phyloP scores from a whole-genome alignment of 30 jellyfish, hydroid and myxozoan species.

The Hydractinia symbiolongicarpus region DNA sequence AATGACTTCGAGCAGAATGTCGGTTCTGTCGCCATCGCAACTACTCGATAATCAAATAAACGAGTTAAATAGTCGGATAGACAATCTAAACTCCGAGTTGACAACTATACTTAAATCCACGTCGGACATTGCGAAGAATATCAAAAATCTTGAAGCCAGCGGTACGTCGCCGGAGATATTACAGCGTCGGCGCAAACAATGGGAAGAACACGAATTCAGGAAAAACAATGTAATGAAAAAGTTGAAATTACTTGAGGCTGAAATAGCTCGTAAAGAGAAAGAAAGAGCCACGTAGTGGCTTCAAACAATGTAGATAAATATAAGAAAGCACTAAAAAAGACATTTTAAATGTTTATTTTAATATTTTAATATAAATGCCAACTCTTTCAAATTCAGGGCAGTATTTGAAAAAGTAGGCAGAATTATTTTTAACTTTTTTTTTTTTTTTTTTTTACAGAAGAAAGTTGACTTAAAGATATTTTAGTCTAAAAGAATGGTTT shows the following conservation, averaged over 20 bases:
- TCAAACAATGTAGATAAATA: too few relatives aligned
- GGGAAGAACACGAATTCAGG: conserved; percentile 47
- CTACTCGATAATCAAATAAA: conserved; percentile 63
- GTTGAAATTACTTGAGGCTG: conserved; percentile 59
- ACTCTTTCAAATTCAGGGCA: too few relatives aligned
- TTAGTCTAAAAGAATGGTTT: too few relatives aligned
- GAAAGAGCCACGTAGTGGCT: not conserved
- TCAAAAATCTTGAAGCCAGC: conserved; percentile 57
- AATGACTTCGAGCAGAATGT: conserved; percentile 6
- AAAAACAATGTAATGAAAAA: conserved; percentile 64
- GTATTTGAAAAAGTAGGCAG: too few relatives aligned
- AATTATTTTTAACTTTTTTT: too few relatives aligned
- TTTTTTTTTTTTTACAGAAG: too few relatives aligned
- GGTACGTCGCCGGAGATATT: conserved; percentile 52
- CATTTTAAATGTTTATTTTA: too few relatives aligned
- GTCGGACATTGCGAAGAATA: conserved; percentile 55
- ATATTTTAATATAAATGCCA: too few relatives aligned
- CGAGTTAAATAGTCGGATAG: conserved; percentile 67
- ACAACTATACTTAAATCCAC: conserved; percentile 53
- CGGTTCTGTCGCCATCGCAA: conserved; percentile 55
- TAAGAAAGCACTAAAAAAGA: too few relatives aligned
- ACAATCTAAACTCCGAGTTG: conserved; percentile 67
- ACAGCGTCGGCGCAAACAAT: conserved; percentile 50
- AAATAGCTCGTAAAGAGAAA: conserved; percentile 49
- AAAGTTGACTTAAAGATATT: too few relatives aligned